Conservation (phyloP, 2,888 invertebrate species). For the Tillus elongatus region DNA sequence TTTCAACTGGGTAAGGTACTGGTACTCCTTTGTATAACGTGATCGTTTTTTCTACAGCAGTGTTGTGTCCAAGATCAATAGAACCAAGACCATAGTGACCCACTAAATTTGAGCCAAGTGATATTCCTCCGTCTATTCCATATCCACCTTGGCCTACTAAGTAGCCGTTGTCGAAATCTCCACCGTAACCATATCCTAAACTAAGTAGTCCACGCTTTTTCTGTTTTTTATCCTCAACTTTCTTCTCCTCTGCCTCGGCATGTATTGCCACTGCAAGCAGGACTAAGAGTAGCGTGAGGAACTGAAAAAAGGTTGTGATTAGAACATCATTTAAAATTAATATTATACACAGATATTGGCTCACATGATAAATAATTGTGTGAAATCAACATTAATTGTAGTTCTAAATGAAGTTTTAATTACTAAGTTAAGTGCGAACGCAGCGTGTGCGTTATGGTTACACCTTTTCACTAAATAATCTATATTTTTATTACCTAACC, state of each 20-base stretch:
- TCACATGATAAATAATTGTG: too few species aligned
- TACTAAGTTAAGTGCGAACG: too few species aligned
- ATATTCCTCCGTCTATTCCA: conserved; percentile 48
- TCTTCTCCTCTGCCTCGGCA: conserved; percentile 61
- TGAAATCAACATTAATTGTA: too few species aligned
- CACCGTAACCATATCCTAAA: conserved; percentile 72
- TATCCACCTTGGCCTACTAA: conserved; percentile 51
- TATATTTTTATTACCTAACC: too few species aligned
- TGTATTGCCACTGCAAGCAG: conserved; percentile 57
- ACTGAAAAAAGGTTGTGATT: conserved; percentile 50
- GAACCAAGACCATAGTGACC: conserved; percentile 25
- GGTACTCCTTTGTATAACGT: conserved; percentile 59
- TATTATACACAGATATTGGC: too few species aligned
- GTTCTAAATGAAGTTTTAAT: too few species aligned
- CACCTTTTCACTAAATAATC: too few species aligned
- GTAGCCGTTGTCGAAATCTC: conserved; percentile 66
- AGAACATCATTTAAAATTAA: too few species aligned
- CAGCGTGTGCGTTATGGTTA: too few species aligned
- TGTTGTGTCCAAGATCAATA: conserved; percentile 38
- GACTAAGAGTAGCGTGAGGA: conserved; percentile 64
- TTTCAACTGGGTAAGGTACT: conserved; percentile 56
- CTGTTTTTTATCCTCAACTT: conserved; percentile 59
- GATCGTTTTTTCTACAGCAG: conserved; percentile 53
- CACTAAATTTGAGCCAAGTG: conserved; percentile 33
- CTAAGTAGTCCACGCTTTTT: conserved; percentile 73